Evolutionary conservation across 2,888 invertebrate genomes (phyloP).

Genomic region (Ethmia dodecea): DNA sequence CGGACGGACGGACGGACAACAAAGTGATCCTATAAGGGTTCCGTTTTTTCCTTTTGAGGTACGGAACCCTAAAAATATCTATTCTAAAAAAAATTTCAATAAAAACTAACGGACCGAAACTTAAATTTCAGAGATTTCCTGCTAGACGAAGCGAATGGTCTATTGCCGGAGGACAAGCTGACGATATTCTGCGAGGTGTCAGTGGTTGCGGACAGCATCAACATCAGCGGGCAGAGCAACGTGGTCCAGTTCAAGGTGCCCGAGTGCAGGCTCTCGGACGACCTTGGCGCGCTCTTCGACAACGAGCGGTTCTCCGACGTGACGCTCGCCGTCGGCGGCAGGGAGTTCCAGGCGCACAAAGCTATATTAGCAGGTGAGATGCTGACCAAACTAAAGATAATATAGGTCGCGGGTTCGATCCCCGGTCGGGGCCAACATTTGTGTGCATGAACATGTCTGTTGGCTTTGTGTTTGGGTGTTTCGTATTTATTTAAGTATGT

Average conservation of each 20-base stretch:
- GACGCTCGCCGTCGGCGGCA: conserved; percentile 93
- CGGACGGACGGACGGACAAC: no score
- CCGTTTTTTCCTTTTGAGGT: no score
- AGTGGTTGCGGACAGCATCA: conserved; percentile 99
- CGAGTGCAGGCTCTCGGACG: conserved; percentile 95
- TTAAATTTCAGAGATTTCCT: conserved; percentile 91
- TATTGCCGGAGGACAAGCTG: conserved; percentile 98
- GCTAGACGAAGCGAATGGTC: conserved; percentile 98
- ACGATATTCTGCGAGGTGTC: conserved; percentile 99
- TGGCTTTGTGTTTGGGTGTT: no score
- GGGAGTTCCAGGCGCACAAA: conserved; percentile 97
- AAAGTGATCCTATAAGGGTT: no score
- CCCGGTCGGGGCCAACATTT: no score
- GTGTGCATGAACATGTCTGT: no score
- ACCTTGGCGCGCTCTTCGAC: conserved; percentile 96
- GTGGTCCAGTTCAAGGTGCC: conserved; percentile 98
- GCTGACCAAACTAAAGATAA: no score
- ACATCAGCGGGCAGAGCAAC: conserved; percentile 99
- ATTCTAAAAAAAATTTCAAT: no score
- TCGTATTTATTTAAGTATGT: no score
- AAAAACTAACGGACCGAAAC: no score
- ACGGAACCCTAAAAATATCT: no score
- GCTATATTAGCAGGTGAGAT: conserved; percentile 92
- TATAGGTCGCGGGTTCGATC: no score
- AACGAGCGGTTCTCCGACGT: conserved; percentile 99